phyloP scores from a whole-genome alignment of 2,888 invertebrate species.

The Tanypteryx hageni region DNA sequence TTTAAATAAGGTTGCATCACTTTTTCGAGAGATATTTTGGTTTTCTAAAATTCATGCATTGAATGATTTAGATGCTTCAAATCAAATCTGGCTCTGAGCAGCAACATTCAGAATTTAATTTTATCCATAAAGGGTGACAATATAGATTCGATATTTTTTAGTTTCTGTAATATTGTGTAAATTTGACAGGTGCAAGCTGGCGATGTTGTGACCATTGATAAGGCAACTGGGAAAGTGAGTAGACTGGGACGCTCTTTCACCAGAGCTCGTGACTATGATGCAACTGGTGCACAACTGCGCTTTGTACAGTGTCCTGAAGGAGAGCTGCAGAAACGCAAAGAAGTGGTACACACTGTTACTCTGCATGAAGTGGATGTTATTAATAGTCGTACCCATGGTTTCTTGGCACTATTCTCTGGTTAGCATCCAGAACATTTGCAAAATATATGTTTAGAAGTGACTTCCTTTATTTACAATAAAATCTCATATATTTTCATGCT shows the following conservation, averaged over 20 bases:
- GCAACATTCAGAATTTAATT: too few relatives aligned
- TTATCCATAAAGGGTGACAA: too few relatives aligned
- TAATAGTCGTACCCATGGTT: constrained; percentile 98
- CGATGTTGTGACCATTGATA: constrained; percentile 98
- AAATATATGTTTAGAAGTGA: not conserved
- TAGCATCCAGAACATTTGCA: constrained; percentile 58
- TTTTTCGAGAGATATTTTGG: not conserved
- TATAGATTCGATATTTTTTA: too few relatives aligned
- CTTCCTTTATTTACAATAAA: not conserved
- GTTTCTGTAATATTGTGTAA: not conserved
- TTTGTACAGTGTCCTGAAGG: constrained; percentile 99
- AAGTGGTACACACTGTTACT: constrained; percentile 97
- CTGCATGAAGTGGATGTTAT: constrained; percentile 99
- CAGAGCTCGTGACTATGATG: constrained; percentile 97
- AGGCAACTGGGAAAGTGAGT: constrained; percentile 96
- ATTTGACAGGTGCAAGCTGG: constrained; percentile 86
- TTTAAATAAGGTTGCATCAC: not conserved
- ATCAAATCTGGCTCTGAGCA: not conserved
- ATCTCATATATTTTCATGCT: not conserved
- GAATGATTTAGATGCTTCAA: not conserved
- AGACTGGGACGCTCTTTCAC: constrained; percentile 96
- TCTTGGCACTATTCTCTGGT: constrained; percentile 97
- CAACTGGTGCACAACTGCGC: constrained; percentile 87
- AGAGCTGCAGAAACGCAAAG: constrained; percentile 97
- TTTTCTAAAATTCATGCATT: not conserved